Percentiles rank a stretch among this genome's conserved stretches.
Conservation (phyloP, 1,140 invertebrate genomes). For the Bicyclus anynana region DNA sequence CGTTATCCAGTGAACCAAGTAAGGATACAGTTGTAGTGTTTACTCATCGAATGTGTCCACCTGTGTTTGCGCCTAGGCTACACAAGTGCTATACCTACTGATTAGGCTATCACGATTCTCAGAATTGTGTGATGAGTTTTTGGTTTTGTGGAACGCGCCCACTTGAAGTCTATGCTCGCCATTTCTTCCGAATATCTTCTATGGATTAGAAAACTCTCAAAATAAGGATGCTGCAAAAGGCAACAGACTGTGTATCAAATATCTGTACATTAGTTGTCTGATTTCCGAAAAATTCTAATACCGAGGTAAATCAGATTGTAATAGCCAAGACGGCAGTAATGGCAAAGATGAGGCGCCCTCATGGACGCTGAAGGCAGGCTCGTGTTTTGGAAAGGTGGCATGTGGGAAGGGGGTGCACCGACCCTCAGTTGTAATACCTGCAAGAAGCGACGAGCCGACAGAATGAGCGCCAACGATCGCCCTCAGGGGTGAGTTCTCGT, state of each 20-base stretch:
- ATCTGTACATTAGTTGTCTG: neutral
- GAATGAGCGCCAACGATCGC: constrained; percentile 56
- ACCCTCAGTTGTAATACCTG: constrained; percentile 61
- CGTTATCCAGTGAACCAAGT: neutral
- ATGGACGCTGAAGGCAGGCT: constrained; percentile 66
- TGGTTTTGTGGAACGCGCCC: constrained; percentile 5
- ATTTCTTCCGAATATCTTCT: neutral
- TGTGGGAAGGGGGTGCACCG: constrained; percentile 63
- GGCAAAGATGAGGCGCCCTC: constrained; percentile 32
- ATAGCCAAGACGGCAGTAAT: constrained; percentile 10
- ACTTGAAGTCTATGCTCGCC: neutral
- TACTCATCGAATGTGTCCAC: constrained; percentile 38
- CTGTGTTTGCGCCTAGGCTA: constrained; percentile 33
- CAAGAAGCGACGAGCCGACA: constrained; percentile 58
- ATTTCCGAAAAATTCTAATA: too few species aligned
- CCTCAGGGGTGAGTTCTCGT: constrained; percentile 51
- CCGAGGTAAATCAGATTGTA: too few species aligned
- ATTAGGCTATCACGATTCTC: constrained; percentile 18
- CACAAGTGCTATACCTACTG: too few species aligned
- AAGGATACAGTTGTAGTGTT: constrained; percentile 33
- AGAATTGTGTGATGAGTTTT: constrained; percentile 20
- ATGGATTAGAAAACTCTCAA: neutral
- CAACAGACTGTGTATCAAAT: too few species aligned
- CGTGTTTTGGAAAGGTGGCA: constrained; percentile 62
- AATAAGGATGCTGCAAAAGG: too few species aligned